A percentile compares a stretch with the other conserved stretches of the same genome.
phyloP scores from a whole-genome alignment of 1,140 invertebrate genomes.

The Subanguina moxae region DNA sequence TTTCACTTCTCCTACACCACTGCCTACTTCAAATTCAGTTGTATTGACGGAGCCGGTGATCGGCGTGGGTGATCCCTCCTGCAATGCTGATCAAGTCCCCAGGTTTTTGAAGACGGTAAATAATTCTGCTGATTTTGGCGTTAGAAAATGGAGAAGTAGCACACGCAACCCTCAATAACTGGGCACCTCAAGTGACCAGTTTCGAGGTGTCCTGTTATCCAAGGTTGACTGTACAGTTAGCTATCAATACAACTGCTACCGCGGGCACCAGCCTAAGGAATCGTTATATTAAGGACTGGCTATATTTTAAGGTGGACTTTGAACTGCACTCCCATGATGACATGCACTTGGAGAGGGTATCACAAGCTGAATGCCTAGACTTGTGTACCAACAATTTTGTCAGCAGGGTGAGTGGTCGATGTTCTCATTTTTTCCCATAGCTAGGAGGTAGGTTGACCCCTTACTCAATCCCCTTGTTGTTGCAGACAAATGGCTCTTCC shows the following conservation, averaged over 20 bases:
- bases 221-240: too few relatives aligned
- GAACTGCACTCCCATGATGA: constrained; percentile 54
- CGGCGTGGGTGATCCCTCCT: constrained; percentile 7
- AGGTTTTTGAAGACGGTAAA: constrained; percentile 45
- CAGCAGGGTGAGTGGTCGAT: constrained; percentile 20
- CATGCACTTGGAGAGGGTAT: constrained; percentile 19
- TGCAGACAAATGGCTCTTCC: constrained; percentile 31
- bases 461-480: not conserved
- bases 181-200: too few relatives aligned
- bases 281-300: too few relatives aligned
- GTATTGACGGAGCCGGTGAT: not conserved
- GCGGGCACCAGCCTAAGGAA: too few relatives aligned
- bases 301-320: constrained; percentile 39
- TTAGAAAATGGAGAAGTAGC: too few relatives aligned
- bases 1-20: not conserved
- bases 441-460: too few relatives aligned
- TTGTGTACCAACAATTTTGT: constrained; percentile 40
- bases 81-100: constrained; percentile 34
- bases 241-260: too few relatives aligned
- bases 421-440: too few relatives aligned
- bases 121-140: too few relatives aligned
- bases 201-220: too few relatives aligned
- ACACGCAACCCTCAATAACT: too few relatives aligned
- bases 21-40: not conserved
- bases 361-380: constrained; percentile 47